phyloP scores from a whole-genome alignment of 2,888 invertebrate species.

The Sesia bembeciformis region DNA sequence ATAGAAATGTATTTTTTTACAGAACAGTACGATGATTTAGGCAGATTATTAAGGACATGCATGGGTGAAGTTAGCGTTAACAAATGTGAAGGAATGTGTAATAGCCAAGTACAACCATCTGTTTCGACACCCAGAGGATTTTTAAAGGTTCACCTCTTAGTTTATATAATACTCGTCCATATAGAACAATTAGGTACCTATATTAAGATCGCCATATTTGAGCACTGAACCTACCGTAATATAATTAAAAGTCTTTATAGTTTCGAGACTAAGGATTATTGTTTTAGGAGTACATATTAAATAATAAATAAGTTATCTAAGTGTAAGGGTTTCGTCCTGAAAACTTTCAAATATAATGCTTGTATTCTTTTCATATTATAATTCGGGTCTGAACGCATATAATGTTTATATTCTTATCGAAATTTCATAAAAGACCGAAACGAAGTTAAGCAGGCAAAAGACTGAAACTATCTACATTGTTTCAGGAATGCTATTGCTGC shows the following conservation, averaged over 20 bases:
- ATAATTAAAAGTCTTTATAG: too few species aligned
- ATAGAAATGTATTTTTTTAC: conserved; percentile 15
- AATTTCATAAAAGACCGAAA: too few species aligned
- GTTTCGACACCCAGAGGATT: conserved; percentile 92
- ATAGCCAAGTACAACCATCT: conserved; percentile 93
- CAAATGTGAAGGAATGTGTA: conserved; percentile 95
- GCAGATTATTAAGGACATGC: conserved; percentile 88
- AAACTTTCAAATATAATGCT: too few species aligned
- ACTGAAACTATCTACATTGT: neutral
- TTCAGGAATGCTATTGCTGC: conserved; percentile 93
- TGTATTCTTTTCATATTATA: too few species aligned
- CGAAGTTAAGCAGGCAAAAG: too few species aligned
- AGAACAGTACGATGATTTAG: conserved; percentile 93
- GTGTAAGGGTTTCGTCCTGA: too few species aligned
- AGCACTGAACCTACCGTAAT: too few species aligned
- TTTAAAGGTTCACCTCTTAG: conserved; percentile 77
- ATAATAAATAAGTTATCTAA: too few species aligned
- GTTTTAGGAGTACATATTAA: too few species aligned
- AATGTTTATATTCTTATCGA: too few species aligned
- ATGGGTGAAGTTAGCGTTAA: conserved; percentile 92
- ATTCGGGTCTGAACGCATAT: too few species aligned
- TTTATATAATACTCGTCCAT: neutral
- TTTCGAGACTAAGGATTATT: too few species aligned
- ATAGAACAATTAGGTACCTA: neutral
- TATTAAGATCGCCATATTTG: neutral